Conservation (phyloP, 2,888 invertebrate genomes). For the Pasiphila rectangulata region DNA sequence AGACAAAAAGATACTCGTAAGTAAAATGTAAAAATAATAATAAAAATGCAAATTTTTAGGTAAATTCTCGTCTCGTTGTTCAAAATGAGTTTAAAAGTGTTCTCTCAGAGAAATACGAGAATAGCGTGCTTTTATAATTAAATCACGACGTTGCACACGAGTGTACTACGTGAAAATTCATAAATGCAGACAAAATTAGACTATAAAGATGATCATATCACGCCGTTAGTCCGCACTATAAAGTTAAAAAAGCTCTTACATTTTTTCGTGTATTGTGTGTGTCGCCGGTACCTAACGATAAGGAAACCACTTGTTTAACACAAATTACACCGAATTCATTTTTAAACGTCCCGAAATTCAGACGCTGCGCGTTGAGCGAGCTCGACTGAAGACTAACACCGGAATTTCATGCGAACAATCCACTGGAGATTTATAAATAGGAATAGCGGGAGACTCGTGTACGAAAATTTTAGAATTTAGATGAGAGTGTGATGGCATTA, state of each 20-base stretch:
- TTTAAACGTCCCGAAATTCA: slow-evolving; percentile 29
- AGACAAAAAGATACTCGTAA: no score
- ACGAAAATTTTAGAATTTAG: slow-evolving; percentile 39
- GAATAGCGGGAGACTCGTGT: slow-evolving; percentile 53
- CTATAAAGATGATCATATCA: slow-evolving; percentile 14
- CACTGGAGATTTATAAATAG: slow-evolving; percentile 81
- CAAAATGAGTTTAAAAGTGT: no score
- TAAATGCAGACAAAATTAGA: slow-evolving; percentile 16
- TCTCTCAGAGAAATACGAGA: no score
- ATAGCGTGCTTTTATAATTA: no score
- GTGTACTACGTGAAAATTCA: not conserved
- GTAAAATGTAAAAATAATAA: no score
- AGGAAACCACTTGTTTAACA: slow-evolving; percentile 56
- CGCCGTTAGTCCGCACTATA: slow-evolving; percentile 25
- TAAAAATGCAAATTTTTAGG: no score
- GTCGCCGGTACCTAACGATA: slow-evolving; percentile 45
- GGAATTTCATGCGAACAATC: slow-evolving; percentile 71
- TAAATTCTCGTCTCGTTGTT: no score
- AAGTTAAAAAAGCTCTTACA: slow-evolving; percentile 46
- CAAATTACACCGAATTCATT: slow-evolving; percentile 51
- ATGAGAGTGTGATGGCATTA: slow-evolving; percentile 27
- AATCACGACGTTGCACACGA: no score
- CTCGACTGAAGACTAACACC: slow-evolving; percentile 61
- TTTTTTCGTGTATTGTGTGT: slow-evolving; percentile 42
- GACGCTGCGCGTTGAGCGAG: slow-evolving; percentile 38